Conservation (phyloP, 1,140 invertebrate species). For the Metaphire vulgaris region DNA sequence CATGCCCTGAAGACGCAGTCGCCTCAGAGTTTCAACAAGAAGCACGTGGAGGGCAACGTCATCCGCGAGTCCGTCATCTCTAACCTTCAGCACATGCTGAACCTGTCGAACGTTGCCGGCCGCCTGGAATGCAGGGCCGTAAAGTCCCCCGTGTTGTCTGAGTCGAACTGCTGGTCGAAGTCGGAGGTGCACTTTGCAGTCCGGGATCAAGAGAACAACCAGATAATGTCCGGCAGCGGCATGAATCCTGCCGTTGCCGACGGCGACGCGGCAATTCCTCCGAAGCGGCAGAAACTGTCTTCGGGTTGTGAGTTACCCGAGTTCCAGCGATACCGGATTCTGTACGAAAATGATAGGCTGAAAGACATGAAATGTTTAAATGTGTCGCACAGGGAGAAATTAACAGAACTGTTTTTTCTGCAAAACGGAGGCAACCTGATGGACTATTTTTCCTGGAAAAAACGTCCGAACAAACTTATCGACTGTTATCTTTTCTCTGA, state of each 20-base stretch:
- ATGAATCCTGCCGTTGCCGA: background rate
- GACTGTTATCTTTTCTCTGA: constrained; percentile 67
- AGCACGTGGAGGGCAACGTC: background rate
- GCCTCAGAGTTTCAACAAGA: background rate
- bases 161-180: background rate
- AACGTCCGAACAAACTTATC: constrained; percentile 66
- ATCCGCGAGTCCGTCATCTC: background rate
- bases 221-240: background rate
- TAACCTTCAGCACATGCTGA: background rate
- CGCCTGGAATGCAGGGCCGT: background rate
- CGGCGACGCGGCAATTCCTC: background rate
- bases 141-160: background rate
- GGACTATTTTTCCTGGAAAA: constrained; percentile 75
- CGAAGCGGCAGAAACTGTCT: background rate
- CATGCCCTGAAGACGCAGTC: background rate
- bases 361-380: constrained; percentile 45
- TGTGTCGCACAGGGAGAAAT: constrained; percentile 67
- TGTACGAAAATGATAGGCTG: constrained; percentile 40
- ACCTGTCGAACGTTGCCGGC: background rate
- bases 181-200: background rate
- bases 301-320: constrained; percentile 31
- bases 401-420: constrained; percentile 75
- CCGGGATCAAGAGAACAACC: background rate
- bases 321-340: constrained; percentile 40
- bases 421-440: constrained; percentile 77